Evolutionary conservation across 2,888 invertebrate species (phyloP).

Genomic region (Agriopis leucophaearia): DNA sequence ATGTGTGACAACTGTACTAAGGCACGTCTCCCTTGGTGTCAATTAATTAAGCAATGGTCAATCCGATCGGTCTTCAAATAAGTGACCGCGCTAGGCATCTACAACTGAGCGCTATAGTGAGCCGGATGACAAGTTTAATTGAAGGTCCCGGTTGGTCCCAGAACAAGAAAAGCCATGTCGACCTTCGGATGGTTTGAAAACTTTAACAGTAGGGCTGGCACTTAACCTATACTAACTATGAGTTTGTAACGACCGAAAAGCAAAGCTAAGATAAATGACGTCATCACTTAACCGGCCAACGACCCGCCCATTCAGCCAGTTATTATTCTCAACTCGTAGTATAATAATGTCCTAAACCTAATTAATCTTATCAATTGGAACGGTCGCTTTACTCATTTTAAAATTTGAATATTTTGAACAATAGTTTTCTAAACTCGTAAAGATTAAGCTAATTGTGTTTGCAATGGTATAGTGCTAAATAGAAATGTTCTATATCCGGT

Average conservation of each 20-base stretch:
- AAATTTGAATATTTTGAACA: slow-evolving; percentile 56
- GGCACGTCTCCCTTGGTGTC: too few relatives aligned
- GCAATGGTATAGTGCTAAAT: slow-evolving; percentile 58
- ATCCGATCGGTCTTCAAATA: too few relatives aligned
- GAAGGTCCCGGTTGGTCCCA: too few relatives aligned
- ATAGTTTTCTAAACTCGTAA: slow-evolving; percentile 71
- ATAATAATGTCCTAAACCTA: slow-evolving; percentile 27
- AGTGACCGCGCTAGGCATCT: too few relatives aligned
- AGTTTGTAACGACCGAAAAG: neutral
- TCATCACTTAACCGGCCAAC: slow-evolving; percentile 9
- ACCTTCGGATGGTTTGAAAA: too few relatives aligned
- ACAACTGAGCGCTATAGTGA: too few relatives aligned
- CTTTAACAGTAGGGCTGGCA: too few relatives aligned
- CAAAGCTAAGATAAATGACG: slow-evolving; percentile 22
- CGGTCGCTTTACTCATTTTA: slow-evolving; percentile 36
- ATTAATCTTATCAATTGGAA: slow-evolving; percentile 45
- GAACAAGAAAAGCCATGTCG: too few relatives aligned
- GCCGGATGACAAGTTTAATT: too few relatives aligned
- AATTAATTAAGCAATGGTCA: too few relatives aligned
- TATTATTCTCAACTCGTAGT: slow-evolving; percentile 17
- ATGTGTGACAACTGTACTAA: too few relatives aligned
- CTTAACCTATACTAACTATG: neutral
- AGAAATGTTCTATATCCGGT: slow-evolving; percentile 14
- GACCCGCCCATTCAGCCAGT: neutral
- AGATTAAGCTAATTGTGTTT: slow-evolving; percentile 80